These are phyloP conservation scores for Stichopus chloronotus DNA, from an alignment of 35 echinoderm and acorn worm species.

Conservation along the genomic window DNA sequence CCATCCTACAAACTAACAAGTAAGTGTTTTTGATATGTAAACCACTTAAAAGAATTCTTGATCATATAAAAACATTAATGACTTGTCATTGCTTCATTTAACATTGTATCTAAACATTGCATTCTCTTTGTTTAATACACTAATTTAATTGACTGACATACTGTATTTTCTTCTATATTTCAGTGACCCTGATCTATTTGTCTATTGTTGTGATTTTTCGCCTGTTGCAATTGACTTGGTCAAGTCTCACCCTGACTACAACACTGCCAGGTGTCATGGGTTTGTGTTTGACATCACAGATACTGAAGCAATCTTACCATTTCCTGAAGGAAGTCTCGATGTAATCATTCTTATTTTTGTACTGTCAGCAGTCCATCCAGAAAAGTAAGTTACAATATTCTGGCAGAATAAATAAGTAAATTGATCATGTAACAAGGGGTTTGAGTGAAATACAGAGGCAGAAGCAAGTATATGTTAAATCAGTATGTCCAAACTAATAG, in stretches of 20 bases:
- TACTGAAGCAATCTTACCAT: conserved; percentile 58
- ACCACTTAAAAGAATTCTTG: not conserved
- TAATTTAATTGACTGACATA: too few species aligned
- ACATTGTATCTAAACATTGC: too few species aligned
- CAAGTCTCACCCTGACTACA: conserved; percentile 86
- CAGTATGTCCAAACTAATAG: too few species aligned
- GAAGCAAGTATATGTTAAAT: not conserved
- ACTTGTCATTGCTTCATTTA: not conserved
- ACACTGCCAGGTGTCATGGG: conserved; percentile 78
- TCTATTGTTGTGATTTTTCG: conserved; percentile 99
- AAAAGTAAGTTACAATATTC: conserved; percentile 65
- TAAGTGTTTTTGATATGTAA: conserved; percentile 34
- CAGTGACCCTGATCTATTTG: conserved; percentile 89
- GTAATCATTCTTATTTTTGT: conserved; percentile 96
- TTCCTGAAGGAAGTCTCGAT: conserved; percentile 88
- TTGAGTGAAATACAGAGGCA: not conserved
- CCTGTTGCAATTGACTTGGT: conserved; percentile 87
- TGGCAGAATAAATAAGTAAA: not conserved
- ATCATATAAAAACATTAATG: not conserved
- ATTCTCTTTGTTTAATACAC: too few species aligned
- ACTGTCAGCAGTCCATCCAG: conserved; percentile 91
- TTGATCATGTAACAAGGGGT: not conserved
- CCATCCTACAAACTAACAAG: conserved; percentile 91
- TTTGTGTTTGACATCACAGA: conserved; percentile 95
- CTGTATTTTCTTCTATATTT: too few species aligned